A percentile compares a stretch with the other conserved stretches of the same genome.
Conservation (phyloP, 2,888 invertebrate genomes). For the Argyresthia albistria region DNA sequence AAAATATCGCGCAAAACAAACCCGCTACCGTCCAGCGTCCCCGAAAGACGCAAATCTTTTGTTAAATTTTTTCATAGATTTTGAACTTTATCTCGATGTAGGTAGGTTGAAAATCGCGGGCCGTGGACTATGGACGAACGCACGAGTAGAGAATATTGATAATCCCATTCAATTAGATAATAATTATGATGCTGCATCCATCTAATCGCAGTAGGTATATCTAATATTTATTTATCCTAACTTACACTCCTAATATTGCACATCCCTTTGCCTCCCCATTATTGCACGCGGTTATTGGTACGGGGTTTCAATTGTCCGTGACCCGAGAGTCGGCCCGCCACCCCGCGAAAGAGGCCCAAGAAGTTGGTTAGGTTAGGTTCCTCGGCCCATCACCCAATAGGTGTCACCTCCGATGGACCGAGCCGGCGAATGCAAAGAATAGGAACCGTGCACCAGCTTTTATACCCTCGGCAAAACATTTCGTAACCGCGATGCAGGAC, state of each 20-base stretch:
- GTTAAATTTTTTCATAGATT: too few species aligned
- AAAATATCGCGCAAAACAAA: too few species aligned
- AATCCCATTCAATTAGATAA: too few species aligned
- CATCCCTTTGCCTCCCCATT: too few species aligned
- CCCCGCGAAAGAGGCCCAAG: slow-evolving; percentile 66
- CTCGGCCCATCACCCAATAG: slow-evolving; percentile 51
- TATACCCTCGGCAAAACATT: neutral
- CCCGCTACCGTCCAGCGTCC: too few species aligned
- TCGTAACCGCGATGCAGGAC: neutral
- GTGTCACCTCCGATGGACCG: slow-evolving; percentile 76
- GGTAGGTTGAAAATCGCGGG: too few species aligned
- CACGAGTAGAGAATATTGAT: too few species aligned
- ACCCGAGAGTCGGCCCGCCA: slow-evolving; percentile 59
- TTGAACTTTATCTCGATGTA: too few species aligned
- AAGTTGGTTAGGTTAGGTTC: slow-evolving; percentile 67
- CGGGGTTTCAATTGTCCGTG: slow-evolving; percentile 65
- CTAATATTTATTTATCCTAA: neutral
- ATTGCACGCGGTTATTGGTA: slow-evolving; percentile 13
- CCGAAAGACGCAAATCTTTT: too few species aligned
- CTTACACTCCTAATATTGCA: neutral
- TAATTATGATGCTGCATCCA: too few species aligned
- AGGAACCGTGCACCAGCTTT: neutral
- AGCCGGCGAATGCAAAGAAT: slow-evolving; percentile 78
- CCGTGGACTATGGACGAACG: too few species aligned
- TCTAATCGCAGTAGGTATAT: neutral